Evolutionary conservation across 2,888 invertebrate species (phyloP).

Genomic region (Leptogaster cylindrica): DNA sequence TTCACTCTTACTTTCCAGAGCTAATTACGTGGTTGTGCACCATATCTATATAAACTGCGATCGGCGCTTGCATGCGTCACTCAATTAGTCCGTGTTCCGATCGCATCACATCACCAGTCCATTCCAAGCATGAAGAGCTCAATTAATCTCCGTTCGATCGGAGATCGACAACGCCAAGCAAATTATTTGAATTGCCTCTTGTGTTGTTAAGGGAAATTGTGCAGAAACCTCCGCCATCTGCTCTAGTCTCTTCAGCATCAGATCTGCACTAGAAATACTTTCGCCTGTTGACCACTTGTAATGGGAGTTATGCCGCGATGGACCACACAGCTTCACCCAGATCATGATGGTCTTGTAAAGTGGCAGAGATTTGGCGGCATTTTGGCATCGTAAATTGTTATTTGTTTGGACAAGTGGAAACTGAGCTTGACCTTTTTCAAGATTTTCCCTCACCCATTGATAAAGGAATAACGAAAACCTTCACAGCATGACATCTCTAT

Average conservation of each 20-base stretch:
- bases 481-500: slow-evolving; percentile 27
- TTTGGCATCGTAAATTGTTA: slow-evolving; percentile 17
- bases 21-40: slow-evolving; percentile 21
- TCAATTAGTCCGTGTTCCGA: slow-evolving; percentile 2
- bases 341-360: neutral
- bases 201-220: neutral
- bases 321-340: slow-evolving; percentile 17
- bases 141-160: neutral
- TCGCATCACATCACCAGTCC: neutral
- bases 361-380: slow-evolving; percentile 4
- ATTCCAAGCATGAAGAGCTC: neutral
- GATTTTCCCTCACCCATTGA: neutral
- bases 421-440: neutral
- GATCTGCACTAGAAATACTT: slow-evolving; percentile 16
- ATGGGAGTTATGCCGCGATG: neutral
- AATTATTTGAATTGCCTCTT: slow-evolving; percentile 8
- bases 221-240: neutral
- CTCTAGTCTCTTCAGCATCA: slow-evolving; percentile 7
- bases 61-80: neutral
- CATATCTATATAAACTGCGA: slow-evolving; percentile 22
- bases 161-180: too few relatives aligned
- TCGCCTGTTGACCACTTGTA: slow-evolving; percentile 4
- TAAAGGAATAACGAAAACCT: slow-evolving; percentile 1
- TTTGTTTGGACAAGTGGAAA: slow-evolving; percentile 21
- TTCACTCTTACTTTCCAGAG: slow-evolving; percentile 29